A percentile compares a stretch with the other conserved stretches of the same genome.
Evolutionary conservation across 2,888 invertebrate genomes (phyloP).

Genomic region (Acanthosepion pharaonis): DNA sequence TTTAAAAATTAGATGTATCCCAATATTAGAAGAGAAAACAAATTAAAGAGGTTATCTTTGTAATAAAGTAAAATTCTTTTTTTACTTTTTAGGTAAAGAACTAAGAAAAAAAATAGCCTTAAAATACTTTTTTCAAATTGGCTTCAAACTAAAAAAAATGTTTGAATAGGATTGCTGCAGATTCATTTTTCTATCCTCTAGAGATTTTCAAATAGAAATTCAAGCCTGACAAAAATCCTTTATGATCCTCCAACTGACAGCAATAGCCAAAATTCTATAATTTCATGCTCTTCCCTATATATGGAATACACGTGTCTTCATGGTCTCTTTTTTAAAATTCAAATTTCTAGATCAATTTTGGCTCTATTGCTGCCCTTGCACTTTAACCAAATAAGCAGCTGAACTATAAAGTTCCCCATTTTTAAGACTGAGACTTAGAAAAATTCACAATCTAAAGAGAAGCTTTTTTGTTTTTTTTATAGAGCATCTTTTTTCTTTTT

Average conservation of each 20-base stretch:
- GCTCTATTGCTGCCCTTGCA: not conserved
- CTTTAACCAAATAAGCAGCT: not conserved
- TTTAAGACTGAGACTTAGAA: not conserved
- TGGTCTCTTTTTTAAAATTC: not conserved
- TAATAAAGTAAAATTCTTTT: too few relatives aligned
- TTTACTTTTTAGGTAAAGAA: too few relatives aligned
- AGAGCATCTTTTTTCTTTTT: conserved; percentile 47
- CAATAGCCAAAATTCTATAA: not conserved
- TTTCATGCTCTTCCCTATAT: not conserved
- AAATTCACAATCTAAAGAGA: conserved; percentile 6
- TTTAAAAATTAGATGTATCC: too few relatives aligned
- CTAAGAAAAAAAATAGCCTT: too few relatives aligned
- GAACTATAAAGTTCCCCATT: not conserved
- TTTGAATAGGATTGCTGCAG: not conserved
- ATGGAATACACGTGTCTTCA: not conserved
- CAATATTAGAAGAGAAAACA: too few relatives aligned
- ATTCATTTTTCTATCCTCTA: not conserved
- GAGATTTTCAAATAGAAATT: not conserved
- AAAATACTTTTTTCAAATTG: too few relatives aligned
- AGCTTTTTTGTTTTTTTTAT: not conserved
- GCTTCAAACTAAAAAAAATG: too few relatives aligned
- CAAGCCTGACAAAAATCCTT: not conserved
- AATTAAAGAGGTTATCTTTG: too few relatives aligned
- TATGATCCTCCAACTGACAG: not conserved
- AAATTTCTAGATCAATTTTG: not conserved